These are phyloP conservation scores for Botrylloides violaceus DNA, from an alignment of 23 tunicate genomes.

Conservation along the genomic window DNA sequence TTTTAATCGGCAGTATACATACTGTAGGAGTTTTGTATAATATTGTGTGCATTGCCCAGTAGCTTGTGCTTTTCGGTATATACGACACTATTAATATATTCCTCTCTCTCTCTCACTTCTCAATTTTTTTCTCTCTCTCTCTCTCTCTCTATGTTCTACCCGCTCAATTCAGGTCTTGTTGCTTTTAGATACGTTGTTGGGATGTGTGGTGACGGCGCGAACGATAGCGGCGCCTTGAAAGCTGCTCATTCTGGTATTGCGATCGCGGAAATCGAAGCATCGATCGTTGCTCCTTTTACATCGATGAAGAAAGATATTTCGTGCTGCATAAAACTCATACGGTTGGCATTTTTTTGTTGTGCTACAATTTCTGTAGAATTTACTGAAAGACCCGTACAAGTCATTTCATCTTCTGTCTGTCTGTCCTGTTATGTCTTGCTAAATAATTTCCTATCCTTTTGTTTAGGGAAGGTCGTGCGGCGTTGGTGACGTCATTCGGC, in stretches of 20 bases:
- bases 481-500: conserved; percentile 23
- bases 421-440: too few relatives aligned
- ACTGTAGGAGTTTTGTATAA: too few relatives aligned
- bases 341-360: conserved; percentile 9
- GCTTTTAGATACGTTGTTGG: conserved; percentile 11
- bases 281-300: conserved; percentile 27
- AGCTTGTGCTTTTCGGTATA: too few relatives aligned
- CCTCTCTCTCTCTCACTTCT: neutral
- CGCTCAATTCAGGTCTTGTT: neutral
- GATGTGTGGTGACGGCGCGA: conserved; percentile 50
- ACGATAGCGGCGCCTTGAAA: conserved; percentile 38
- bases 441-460: neutral
- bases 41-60: too few relatives aligned
- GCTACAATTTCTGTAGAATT: too few relatives aligned
- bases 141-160: too few relatives aligned
- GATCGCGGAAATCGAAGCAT: conserved; percentile 15
- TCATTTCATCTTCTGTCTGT: too few relatives aligned
- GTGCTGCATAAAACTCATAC: conserved; percentile 15
- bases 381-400: too few relatives aligned
- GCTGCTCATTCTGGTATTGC: conserved; percentile 29
- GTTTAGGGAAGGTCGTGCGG: conserved; percentile 16
- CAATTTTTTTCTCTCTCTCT: neutral
- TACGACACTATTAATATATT: too few relatives aligned
- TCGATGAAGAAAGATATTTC: conserved; percentile 20
- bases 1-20: too few relatives aligned